Percentiles rank a stretch among this genome's conserved stretches.
Evolutionary conservation across 1,140 invertebrate species (phyloP).

Genomic region (Aradophagus sp.): DNA sequence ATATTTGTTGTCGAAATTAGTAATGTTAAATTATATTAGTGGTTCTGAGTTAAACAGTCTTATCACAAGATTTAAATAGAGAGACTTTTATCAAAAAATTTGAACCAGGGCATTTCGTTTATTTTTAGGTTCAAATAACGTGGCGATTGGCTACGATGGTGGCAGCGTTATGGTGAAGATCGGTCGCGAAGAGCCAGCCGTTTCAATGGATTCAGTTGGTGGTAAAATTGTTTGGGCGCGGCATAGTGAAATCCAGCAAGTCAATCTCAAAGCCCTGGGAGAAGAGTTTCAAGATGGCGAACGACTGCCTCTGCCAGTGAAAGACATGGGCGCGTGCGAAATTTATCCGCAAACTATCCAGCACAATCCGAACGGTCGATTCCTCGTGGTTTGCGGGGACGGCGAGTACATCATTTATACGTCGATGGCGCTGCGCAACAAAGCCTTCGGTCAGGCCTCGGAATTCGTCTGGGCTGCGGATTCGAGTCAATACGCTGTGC

Average conservation of each 20-base stretch:
- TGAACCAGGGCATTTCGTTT: no score
- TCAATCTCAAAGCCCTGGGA: constrained; percentile 91
- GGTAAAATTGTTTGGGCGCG: constrained; percentile 99
- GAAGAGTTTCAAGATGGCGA: constrained; percentile 78
- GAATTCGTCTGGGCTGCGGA: constrained; percentile 99
- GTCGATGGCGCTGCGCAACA: constrained; percentile 98
- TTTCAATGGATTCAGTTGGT: constrained; percentile 98
- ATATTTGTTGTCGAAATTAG: background rate
- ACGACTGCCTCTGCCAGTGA: constrained; percentile 91
- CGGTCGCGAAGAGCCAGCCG: constrained; percentile 97
- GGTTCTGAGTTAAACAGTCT: no score
- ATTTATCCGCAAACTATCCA: constrained; percentile 99
- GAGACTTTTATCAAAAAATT: no score
- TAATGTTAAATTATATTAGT: no score
- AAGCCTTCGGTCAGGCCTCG: constrained; percentile 97
- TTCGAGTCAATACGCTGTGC: constrained; percentile 94
- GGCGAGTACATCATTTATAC: constrained; percentile 99
- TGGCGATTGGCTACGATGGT: constrained; percentile 98
- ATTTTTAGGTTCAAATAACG: constrained; percentile 91
- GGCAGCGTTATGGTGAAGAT: constrained; percentile 98
- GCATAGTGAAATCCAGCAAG: constrained; percentile 98
- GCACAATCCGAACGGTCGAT: constrained; percentile 99
- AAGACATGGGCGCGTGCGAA: constrained; percentile 99
- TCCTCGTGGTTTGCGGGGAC: constrained; percentile 99
- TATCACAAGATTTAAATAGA: no score